These are phyloP conservation scores for Phataginus tetradactyla DNA, from an alignment of 2,797 vertebrate genomes.

Conservation along the genomic window DNA sequence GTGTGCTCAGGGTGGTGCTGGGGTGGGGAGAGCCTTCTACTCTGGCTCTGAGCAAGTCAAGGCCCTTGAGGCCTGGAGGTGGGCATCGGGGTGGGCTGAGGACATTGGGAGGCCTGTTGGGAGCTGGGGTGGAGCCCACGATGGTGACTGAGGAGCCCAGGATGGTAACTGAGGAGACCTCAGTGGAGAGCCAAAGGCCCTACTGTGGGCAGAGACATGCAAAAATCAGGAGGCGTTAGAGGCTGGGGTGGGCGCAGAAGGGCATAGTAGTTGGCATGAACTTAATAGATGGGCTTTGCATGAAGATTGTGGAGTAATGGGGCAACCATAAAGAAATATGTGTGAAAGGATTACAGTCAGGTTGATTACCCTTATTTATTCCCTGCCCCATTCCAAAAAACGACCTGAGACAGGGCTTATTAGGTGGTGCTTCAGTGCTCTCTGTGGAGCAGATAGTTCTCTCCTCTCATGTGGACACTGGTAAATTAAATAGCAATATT, in stretches of 20 bases:
- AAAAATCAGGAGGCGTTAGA: background rate
- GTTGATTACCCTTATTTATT: background rate
- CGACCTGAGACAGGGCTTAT: background rate
- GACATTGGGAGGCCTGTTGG: fast-evolving
- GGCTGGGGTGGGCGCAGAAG: background rate
- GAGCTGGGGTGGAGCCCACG: too few species aligned
- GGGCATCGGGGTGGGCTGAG: background rate
- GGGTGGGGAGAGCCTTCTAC: background rate
- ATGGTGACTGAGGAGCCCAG: background rate
- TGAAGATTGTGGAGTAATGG: background rate
- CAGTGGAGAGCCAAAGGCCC: background rate
- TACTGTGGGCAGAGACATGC: background rate
- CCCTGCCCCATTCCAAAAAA: background rate
- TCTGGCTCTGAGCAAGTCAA: background rate
- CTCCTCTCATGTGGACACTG: background rate
- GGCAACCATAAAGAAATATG: background rate
- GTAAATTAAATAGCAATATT: background rate
- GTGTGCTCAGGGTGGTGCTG: background rate
- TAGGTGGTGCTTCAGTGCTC: background rate
- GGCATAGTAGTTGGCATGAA: background rate
- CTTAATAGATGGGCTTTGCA: background rate
- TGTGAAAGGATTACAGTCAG: background rate
- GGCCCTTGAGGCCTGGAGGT: background rate
- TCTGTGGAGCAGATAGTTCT: background rate
- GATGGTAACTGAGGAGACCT: background rate